phyloP scores from a whole-genome alignment of 2,797 vertebrate species.

The Apogon talboti region DNA sequence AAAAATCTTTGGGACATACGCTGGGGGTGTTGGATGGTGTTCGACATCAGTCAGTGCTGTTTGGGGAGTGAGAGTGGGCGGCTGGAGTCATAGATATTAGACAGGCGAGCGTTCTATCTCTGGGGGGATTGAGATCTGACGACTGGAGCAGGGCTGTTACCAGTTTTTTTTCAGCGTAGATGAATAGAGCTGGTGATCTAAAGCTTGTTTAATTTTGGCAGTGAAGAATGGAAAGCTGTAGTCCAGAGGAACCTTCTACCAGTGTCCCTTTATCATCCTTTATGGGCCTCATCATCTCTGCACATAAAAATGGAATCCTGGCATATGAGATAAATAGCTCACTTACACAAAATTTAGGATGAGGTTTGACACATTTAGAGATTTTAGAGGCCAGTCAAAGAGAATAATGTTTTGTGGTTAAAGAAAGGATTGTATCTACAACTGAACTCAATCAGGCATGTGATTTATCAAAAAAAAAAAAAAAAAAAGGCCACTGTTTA shows the following conservation, averaged over 20 bases:
- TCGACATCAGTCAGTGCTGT: constrained; percentile 64
- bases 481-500: background rate
- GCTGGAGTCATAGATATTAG: constrained; percentile 63
- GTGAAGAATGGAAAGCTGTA: constrained; percentile 34
- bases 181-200: constrained; percentile 59
- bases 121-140: constrained; percentile 58
- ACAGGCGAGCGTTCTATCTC: constrained; percentile 48
- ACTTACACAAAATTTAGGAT: constrained; percentile 33
- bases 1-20: constrained; percentile 68
- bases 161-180: constrained; percentile 9
- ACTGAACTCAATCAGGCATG: constrained; percentile 19
- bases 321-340: constrained; percentile 35
- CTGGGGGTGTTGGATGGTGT: constrained; percentile 65
- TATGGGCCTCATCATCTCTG: constrained; percentile 34
- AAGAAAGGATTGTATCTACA: background rate
- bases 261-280: constrained; percentile 46
- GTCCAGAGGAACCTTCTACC: constrained; percentile 39
- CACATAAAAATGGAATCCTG: constrained; percentile 36
- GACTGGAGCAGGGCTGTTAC: constrained; percentile 31
- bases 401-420: constrained; percentile 16
- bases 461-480: constrained; percentile 1
- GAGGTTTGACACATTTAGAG: constrained; percentile 31
- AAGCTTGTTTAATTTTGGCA: constrained; percentile 66
- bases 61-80: constrained; percentile 61
- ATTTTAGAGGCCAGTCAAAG: constrained; percentile 15